A percentile compares a stretch with the other conserved stretches of the same genome.
Evolutionary conservation across 2,888 invertebrate species (phyloP).

Genomic region (Rhamnusium bicolor): DNA sequence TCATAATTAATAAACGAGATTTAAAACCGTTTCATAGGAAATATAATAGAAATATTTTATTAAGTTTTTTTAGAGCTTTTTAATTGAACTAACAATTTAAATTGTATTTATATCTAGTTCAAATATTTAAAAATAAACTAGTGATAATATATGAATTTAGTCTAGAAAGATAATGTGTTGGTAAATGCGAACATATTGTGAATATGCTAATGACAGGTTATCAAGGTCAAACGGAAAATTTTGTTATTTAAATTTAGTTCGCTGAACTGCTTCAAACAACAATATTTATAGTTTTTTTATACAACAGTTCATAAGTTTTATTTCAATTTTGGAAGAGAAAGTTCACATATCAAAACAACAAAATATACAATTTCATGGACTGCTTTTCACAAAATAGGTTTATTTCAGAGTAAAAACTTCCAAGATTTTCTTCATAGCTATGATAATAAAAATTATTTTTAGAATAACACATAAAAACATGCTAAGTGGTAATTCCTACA

Average conservation of each 20-base stretch:
- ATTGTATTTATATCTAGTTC: not conserved
- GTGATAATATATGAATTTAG: not conserved
- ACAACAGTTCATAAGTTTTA: not conserved
- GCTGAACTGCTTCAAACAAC: not conserved
- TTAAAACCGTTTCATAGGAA: too few relatives aligned
- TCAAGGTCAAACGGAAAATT: not conserved
- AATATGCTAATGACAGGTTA: not conserved
- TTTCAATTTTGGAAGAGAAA: slow-evolving; percentile 24
- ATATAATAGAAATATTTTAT: too few relatives aligned
- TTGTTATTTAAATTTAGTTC: slow-evolving; percentile 1
- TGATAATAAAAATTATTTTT: too few relatives aligned
- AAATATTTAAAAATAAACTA: not conserved
- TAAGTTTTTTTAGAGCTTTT: not conserved
- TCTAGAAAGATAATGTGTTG: not conserved
- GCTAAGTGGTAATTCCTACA: too few relatives aligned
- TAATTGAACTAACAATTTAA: not conserved
- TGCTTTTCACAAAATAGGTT: slow-evolving; percentile 9
- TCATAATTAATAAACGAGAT: not conserved
- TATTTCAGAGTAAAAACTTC: not conserved
- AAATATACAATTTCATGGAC: not conserved
- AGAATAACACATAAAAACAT: too few relatives aligned
- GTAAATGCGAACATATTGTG: not conserved
- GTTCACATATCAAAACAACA: slow-evolving; percentile 18
- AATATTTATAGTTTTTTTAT: not conserved
- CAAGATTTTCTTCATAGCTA: too few relatives aligned